phyloP scores from a whole-genome alignment of 2,113 vertebrate genomes.

The Dendropsophus ebraccatus region DNA sequence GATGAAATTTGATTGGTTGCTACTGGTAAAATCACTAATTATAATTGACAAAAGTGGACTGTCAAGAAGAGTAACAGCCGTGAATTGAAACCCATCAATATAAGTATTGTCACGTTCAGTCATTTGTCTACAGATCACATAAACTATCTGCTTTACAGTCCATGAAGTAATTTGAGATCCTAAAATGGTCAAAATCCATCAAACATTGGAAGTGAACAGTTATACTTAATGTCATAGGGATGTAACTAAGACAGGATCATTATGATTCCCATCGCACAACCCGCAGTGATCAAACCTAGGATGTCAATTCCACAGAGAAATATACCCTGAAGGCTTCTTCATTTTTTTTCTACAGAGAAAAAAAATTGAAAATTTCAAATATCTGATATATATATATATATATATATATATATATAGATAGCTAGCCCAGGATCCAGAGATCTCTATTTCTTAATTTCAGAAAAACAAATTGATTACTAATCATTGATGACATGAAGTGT shows the following conservation, averaged over 20 bases:
- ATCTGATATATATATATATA: too few relatives aligned
- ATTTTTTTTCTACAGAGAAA: too few relatives aligned
- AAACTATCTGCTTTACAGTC: conserved; percentile 11
- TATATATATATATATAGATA: too few relatives aligned
- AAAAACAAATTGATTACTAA: too few relatives aligned
- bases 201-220: neutral
- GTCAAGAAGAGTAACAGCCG: neutral
- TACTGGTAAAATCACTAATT: neutral
- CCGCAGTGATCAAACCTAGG: neutral
- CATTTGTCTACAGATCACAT: conserved; percentile 5
- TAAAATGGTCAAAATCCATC: conserved; percentile 11
- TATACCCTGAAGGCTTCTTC: neutral
- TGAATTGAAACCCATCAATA: neutral
- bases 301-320: neutral
- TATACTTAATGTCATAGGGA: neutral
- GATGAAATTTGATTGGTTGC: neutral
- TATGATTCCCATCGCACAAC: neutral
- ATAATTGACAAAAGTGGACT: neutral
- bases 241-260: conserved; percentile 7
- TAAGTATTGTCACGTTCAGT: neutral
- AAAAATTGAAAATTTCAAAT: too few relatives aligned
- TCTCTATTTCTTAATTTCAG: too few relatives aligned
- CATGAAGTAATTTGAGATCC: neutral
- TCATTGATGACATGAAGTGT: too few relatives aligned
- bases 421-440: too few relatives aligned